Base-by-base conservation (phyloP, 2,888 invertebrate species). In the Linnaemya vulpina region DNA sequence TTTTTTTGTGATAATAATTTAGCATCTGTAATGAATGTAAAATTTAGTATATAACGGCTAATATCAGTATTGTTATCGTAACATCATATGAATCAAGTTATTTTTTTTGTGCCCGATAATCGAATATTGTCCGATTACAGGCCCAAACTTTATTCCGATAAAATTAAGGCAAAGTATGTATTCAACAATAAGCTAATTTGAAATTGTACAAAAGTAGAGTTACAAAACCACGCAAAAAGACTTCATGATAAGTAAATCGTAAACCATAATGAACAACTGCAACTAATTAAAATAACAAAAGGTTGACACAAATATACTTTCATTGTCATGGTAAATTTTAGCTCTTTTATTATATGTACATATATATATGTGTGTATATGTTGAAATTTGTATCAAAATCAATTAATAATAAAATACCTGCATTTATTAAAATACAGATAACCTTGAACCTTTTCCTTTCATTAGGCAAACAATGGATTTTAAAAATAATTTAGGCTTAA, bases 371-470 rank as follows among this genome's bases (percentile, higher is more conserved):
- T 15, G 22, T 43, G 13, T 15, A 20, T 15, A 40, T 43, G 5
- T 15, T 15, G 17, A 15, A n/a, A 46, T n/a, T 17, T n/a, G 20
- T 8, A 46, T 11, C 11, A 11, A 40, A 43, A 20, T 22, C 30
- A 30, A 43, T 15, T 63, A 22, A 17, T 25, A 58, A 9, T 30
- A 25, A 71, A 58, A 22, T n/a, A 60, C 8, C 7, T 35, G 22
- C 49, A 22, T 3, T 51, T 25, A 25, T 38, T 68, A 13, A 60
- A 58, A 40, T 49, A 38, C 7, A 30, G 17, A 5, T 13, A 51
- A 53, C 70, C 78, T 78, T 78, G 62, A 70, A 71, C 40, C 49
- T 38, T 40, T 51, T 25, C 25, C 63, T 40, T 63, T 75, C 51
- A 67, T 43, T 43, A 20, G 22, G 9, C 15, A 11, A 40, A 55